A percentile compares a stretch with the other conserved stretches of the same genome.
Conservation (phyloP, 2,888 invertebrate genomes). For the Penaeus monodon region DNA sequence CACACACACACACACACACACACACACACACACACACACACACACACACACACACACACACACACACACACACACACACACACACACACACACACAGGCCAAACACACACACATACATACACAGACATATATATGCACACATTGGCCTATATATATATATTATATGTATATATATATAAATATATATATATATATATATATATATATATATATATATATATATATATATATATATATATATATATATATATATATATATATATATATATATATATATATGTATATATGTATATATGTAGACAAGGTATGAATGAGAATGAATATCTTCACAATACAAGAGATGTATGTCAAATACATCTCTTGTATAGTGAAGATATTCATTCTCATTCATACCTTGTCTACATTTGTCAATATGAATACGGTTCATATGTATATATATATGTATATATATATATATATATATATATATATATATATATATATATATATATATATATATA, state of each 20-base stretch:
- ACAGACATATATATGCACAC: neutral
- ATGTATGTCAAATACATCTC: too few species aligned
- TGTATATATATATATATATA: neutral
- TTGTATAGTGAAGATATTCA: too few species aligned
- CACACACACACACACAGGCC: neutral
- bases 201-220: too few species aligned
- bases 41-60: constrained; percentile 3
- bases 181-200: neutral
- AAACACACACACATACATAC: neutral
- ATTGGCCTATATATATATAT: neutral
- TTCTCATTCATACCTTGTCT: too few species aligned
- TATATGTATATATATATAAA: neutral
- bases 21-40: neutral
- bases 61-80: neutral
- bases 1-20: neutral
- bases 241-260: too few species aligned
- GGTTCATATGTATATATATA: neutral
- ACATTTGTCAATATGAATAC: too few species aligned
- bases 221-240: too few species aligned
- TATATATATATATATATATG: too few species aligned
- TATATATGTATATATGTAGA: neutral
- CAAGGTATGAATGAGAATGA: too few species aligned
- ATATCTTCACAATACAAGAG: too few species aligned
- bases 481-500: too few species aligned
- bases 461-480: too few species aligned